A percentile compares a stretch with the other conserved stretches of the same genome.
Evolutionary conservation across 92 coral and sea anemone species (phyloP).

Genomic region (Parazoanthus swiftii): DNA sequence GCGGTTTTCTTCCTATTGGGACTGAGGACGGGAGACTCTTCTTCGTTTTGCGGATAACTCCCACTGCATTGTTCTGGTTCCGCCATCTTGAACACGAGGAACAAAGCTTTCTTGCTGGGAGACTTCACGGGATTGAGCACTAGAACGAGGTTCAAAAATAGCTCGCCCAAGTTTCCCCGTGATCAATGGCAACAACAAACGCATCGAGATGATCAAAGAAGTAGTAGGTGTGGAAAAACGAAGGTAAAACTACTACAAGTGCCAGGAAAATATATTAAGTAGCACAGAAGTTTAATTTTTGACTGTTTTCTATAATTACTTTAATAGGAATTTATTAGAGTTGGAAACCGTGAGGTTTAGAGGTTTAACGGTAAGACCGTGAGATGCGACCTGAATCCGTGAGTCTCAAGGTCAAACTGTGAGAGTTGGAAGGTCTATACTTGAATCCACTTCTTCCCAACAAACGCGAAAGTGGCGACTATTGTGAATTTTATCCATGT

Average conservation of each 20-base stretch:
- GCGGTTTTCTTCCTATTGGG: slow-evolving; percentile 42
- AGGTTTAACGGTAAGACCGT: slow-evolving; percentile 33
- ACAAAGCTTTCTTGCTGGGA: slow-evolving; percentile 18
- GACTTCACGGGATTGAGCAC: slow-evolving; percentile 23
- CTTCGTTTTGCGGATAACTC: slow-evolving; percentile 36
- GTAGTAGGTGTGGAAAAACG: not conserved
- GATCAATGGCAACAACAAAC: slow-evolving; percentile 7
- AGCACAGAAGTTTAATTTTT: slow-evolving; percentile 15
- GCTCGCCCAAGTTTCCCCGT: slow-evolving; percentile 22
- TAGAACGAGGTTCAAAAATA: slow-evolving; percentile 28
- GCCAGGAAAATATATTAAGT: slow-evolving; percentile 14
- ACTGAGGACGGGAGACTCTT: slow-evolving; percentile 49
- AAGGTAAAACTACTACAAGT: slow-evolving; percentile 1
- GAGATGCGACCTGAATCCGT: slow-evolving; percentile 38
- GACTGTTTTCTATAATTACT: slow-evolving; percentile 9
- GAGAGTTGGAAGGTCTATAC: no score
- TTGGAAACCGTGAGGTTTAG: slow-evolving; percentile 18
- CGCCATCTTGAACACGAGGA: slow-evolving; percentile 28
- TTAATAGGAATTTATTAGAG: slow-evolving; percentile 13
- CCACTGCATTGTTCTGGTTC: slow-evolving; percentile 15
- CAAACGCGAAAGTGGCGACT: no score
- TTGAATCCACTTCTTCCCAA: no score
- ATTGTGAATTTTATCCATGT: no score
- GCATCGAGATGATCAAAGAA: not conserved
- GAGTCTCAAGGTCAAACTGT: slow-evolving; percentile 23